These are phyloP conservation scores for Protobothrops mucrosquamatus DNA, from an alignment of 2,113 vertebrate species.

Conservation along the genomic window DNA sequence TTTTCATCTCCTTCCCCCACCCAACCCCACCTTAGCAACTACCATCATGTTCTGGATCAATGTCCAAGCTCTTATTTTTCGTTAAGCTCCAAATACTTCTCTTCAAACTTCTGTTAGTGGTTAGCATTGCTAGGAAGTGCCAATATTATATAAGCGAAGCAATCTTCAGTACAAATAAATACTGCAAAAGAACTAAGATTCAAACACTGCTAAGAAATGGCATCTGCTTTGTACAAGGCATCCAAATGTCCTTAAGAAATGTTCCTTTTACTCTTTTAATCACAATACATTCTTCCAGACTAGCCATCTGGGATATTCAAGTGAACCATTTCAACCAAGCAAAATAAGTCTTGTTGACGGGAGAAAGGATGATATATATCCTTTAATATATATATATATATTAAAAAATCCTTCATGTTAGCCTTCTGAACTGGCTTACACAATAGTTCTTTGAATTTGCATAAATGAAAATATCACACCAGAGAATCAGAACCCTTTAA, in stretches of 20 bases:
- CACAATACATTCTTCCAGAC: slow-evolving; percentile 49
- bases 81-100: neutral
- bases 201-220: slow-evolving; percentile 55
- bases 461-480: neutral
- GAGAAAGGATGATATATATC: slow-evolving; percentile 23
- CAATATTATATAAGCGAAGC: slow-evolving; percentile 31
- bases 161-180: slow-evolving; percentile 22
- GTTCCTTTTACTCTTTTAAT: slow-evolving; percentile 62
- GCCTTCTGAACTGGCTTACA: slow-evolving; percentile 25
- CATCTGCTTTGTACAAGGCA: slow-evolving; percentile 65
- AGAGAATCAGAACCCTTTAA: neutral
- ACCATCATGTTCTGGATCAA: neutral
- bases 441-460: slow-evolving; percentile 27
- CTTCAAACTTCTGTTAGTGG: neutral
- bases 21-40: neutral
- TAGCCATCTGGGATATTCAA: slow-evolving; percentile 59
- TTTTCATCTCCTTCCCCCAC: neutral
- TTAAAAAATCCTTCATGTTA: neutral
- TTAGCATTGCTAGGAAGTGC: slow-evolving; percentile 3
- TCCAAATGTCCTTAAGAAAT: slow-evolving; percentile 66
- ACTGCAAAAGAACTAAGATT: slow-evolving; percentile 43
- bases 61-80: neutral
- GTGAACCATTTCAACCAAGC: slow-evolving; percentile 52
- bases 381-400: too few species aligned
- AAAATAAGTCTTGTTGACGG: slow-evolving; percentile 47